Evolutionary conservation across 53 echinoderm and acorn worm genomes (phyloP), one percentile per base, ranked within the genome.

Genomic region (Paracentrotus lividus): DNA sequence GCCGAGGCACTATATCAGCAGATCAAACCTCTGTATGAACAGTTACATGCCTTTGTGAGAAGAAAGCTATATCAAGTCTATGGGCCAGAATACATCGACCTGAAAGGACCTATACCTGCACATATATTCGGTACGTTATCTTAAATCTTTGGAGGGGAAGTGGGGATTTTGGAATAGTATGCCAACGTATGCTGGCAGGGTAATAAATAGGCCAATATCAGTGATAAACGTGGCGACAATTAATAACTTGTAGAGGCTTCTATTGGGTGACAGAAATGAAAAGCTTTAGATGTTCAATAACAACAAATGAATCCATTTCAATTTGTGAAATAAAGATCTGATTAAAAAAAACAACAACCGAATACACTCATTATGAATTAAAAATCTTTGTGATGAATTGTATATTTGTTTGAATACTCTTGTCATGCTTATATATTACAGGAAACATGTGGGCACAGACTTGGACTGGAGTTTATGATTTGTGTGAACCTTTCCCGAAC

Each of bases 371-470:
- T n/a, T n/a, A n/a, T n/a, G n/a, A n/a, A n/a, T n/a, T n/a, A n/a
- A n/a, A 42, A 81, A 81, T 1, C 23, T 81, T 81, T 34, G 21
- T n/a, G 0, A 10, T 12, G 51, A 29, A 49, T 52, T 21, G 15
- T 44, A 47, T 85, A 38, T 36, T 43, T 10, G 21, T 34, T 68
- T 77, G n/a, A n/a, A n/a, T n/a, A n/a, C n/a, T n/a, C n/a, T n/a
- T n/a, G n/a, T n/a, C n/a, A 38, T 77, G 43, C 5, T 77, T 24
- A n/a, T 16, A 23, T 13, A 8, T 72, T 81, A 61, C 57, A 97
- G 97, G 96, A 14, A 92, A 96, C 85, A 97, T 97, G 97, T 97
- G 97, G 97, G 94, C 95, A 1, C 96, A 96, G 67, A 67, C 93
- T 14, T 97, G 97, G 97, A 33, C 23, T 34, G 68, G 40, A 51